Percentiles rank a stretch among this genome's conserved stretches.
Conservation (phyloP, 2,888 invertebrate species). For the Tolmerus cingulatus region DNA sequence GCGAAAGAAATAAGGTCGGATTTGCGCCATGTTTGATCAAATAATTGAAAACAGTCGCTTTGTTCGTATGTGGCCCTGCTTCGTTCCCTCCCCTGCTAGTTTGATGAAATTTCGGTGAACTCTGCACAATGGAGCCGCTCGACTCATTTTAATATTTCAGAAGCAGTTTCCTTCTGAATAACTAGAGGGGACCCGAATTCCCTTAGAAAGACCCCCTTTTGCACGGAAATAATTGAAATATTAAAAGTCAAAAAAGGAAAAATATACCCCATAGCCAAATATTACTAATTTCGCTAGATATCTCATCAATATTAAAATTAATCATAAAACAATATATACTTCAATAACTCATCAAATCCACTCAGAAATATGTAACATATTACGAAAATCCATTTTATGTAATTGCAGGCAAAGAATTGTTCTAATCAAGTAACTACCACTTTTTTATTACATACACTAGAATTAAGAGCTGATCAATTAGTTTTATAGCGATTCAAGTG, state of each 20-base stretch:
- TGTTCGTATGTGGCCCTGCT: background rate
- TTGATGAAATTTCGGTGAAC: background rate
- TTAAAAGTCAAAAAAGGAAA: background rate
- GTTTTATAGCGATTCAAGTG: no score
- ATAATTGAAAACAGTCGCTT: conserved; percentile 18
- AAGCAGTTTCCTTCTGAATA: background rate
- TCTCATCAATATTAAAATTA: no score
- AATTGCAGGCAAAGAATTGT: no score
- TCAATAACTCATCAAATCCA: no score
- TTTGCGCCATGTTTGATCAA: conserved; percentile 10
- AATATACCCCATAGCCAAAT: no score
- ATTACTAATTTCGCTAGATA: no score
- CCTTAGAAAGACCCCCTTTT: background rate
- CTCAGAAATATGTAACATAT: no score
- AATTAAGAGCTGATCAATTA: no score
- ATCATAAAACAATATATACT: no score
- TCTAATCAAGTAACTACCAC: no score
- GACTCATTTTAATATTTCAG: background rate
- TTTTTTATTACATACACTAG: no score
- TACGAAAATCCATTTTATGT: no score
- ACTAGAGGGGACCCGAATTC: background rate
- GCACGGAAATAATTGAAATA: background rate
- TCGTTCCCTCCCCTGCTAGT: background rate
- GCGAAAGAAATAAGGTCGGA: background rate
- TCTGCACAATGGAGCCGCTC: background rate